Evolutionary conservation across 2,797 vertebrate species (phyloP), one percentile per base, ranked within the genome.

Genomic region (Pteropus rufus): DNA sequence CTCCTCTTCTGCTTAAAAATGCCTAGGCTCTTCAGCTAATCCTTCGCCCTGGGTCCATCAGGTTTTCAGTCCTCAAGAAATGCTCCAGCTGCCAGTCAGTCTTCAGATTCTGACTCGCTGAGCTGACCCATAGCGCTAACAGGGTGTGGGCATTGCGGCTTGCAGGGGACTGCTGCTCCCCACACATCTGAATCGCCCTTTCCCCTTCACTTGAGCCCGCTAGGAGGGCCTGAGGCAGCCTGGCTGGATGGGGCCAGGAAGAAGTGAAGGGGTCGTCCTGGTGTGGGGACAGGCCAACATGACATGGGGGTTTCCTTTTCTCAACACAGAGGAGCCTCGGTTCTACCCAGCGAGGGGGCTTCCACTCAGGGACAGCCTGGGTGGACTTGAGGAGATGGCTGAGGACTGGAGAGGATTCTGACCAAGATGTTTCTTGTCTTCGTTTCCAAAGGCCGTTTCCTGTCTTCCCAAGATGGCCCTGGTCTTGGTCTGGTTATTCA

Each of bases 401-500:
- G 69, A 93, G 60, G 21, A n/a, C 3, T 1, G 52, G 41, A 67
- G 31, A 39, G 19, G 58, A 84, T 44, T 95, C 49, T 79, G 49
- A 24, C 26, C 11, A 56, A 89, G 60, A 24, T 7, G 1, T 56
- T 81, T n/a, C 36, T 5, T 44, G 23, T 39, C 56, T 39, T 65
- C 54, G 8, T 86, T 58, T 94, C 81, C 58, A 23, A 60, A 95
- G 77, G 69, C 36, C 62, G 24, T 75, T 94, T 87, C 70, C 86
- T 62, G 81, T 54, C 70, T 89, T 29, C 39, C 7, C 1, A 24
- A 76, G 73, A 23, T 19, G 12, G 23, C 11, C 8, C 31, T 29
- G 3, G 46, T 67, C 2, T 18, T 73, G 31, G 89, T 91, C 93
- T 91, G 92, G 84, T 86, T 93, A 72, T 56, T 94, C 85, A 93